Evolutionary conservation across 2,888 invertebrate species (phyloP).

Genomic region (Drosophila atripex): DNA sequence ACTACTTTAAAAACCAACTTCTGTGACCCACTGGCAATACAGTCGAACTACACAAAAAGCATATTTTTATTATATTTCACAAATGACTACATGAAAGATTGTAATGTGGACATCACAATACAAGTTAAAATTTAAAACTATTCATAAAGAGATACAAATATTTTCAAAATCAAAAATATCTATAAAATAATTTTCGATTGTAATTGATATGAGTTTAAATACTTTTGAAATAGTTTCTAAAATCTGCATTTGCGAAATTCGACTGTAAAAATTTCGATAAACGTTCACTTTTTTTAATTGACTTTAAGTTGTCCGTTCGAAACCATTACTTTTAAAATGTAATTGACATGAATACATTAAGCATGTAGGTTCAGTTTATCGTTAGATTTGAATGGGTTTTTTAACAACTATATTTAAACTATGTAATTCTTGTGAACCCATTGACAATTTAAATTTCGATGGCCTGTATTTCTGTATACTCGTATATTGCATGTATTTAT

Average conservation of each 20-base stretch:
- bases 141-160: too few relatives aligned
- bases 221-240: background rate
- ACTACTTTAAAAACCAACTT: conserved; percentile 51
- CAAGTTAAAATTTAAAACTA: background rate
- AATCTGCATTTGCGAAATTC: conserved; percentile 5
- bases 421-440: conserved; percentile 22
- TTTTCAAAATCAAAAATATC: background rate
- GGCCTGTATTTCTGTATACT: conserved; percentile 60
- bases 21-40: conserved; percentile 21
- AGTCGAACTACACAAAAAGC: conserved; percentile 13
- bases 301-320: conserved; percentile 11
- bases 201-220: too few relatives aligned
- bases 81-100: too few relatives aligned
- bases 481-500: conserved; percentile 71
- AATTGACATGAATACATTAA: conserved; percentile 9
- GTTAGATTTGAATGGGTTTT: conserved; percentile 4
- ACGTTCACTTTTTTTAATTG: conserved; percentile 7
- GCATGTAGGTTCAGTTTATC: conserved; percentile 11
- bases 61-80: background rate
- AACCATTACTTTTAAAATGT: conserved; percentile 10
- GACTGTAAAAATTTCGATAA: conserved; percentile 4
- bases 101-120: too few relatives aligned
- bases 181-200: background rate
- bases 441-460: conserved; percentile 58
- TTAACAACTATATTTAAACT: conserved; percentile 16